Percentiles rank a stretch among this genome's conserved stretches.
These are phyloP conservation scores for Panurus biarmicus DNA, from an alignment of 2,113 vertebrate genomes.

Conservation along the genomic window DNA sequence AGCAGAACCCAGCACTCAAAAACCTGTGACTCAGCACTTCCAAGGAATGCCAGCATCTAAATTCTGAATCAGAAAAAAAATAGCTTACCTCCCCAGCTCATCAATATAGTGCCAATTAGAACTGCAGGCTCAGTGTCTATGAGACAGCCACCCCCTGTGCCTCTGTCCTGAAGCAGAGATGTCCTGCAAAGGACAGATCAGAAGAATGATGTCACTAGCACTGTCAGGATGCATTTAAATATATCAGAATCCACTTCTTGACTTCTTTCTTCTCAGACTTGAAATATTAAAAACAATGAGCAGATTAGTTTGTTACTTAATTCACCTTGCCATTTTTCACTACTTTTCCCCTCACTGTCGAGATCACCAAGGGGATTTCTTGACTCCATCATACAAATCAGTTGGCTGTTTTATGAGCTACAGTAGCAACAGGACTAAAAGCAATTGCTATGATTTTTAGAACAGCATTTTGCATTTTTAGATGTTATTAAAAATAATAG, in stretches of 20 bases:
- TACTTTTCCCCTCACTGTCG: neutral
- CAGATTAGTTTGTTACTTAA: neutral
- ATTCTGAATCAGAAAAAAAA: neutral
- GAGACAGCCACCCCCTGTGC: neutral
- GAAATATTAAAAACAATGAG: neutral
- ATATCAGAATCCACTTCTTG: neutral
- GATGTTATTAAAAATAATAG: neutral
- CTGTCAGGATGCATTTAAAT: neutral
- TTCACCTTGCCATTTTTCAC: neutral
- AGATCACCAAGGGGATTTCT: neutral
- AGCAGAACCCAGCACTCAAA: neutral
- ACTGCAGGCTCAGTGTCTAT: neutral
- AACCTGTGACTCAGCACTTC: constrained; percentile 29
- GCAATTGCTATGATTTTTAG: neutral
- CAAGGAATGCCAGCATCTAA: neutral
- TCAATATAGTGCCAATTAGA: neutral
- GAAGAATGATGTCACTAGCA: neutral
- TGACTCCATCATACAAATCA: neutral
- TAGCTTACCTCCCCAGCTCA: neutral
- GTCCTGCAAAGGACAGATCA: neutral
- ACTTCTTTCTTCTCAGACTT: neutral
- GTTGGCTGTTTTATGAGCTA: neutral
- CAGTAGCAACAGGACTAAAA: neutral
- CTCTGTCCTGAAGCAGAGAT: neutral
- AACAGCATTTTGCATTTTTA: neutral